Base-by-base conservation (phyloP, 2,113 vertebrate species). In the Coryphaenoides rupestris region DNA sequence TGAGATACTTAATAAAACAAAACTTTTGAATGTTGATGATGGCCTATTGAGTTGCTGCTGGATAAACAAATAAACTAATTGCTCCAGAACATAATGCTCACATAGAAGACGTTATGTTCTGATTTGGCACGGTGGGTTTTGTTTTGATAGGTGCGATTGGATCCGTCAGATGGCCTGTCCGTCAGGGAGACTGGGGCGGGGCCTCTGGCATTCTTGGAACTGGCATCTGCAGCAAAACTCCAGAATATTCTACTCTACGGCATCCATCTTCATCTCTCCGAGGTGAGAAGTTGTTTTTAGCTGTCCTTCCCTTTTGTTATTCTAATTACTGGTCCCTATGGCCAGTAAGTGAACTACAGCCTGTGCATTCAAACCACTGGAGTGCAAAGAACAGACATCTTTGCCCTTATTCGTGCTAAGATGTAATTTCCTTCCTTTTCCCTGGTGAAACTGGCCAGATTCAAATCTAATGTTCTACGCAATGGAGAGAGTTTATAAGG, bases 191-290 rank as follows among this genome's bases (percentile, higher is more conserved):
- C 4, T 4, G 46, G 13, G 26, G 62, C 57, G 0, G 82, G 82
- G 63, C 71, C 75, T 14, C 65, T 33, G 12, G 63, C 79, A 16
- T 46, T 91, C 22, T 74, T 56, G 71, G 72, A 79, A 16, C 66
- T 90, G 55, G 81, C 90, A 24, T 72, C 78, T 0, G 64, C 73
- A 28, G 79, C 83, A 21, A 85, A 82, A 66, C 78, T 53, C 21
- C 49, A 19, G 53, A 90, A 91, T 56, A 63, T 91, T 68, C 85
- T 91, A 46, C 65, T 91, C 57, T 92, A 91, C 19, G 83, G 84
- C 49, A 69, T 90, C 75, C 81, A 78, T 72, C 70, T 91, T 21
- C 67, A 70, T 69, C 78, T 73, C 68, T 75, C 84, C 16, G 63
- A 88, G 88, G 91, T 91, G 77, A 75, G 12, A 40, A 47, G 19